Base-by-base conservation (phyloP, 2,888 invertebrate species). In the Leptodirus hochenwartii region DNA sequence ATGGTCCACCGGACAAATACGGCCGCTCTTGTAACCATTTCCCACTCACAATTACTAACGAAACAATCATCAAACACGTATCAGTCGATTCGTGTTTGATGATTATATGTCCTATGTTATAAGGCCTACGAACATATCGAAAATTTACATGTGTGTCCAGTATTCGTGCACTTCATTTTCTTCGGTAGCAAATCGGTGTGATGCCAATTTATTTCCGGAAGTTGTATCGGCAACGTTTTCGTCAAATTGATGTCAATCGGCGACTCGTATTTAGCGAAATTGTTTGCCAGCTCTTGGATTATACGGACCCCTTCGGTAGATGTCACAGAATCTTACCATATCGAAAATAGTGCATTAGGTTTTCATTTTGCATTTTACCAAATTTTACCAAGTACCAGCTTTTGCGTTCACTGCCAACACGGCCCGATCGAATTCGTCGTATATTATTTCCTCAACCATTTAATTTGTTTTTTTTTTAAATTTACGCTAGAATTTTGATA, bases 101-200 rank as follows among this genome's bases (percentile, higher is more conserved):
- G 20, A 20, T 8, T 8, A 20, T 20, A 6, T 8, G 6, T 8
- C 6, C 6, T 8, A 29, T 22, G 4, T 3, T 3, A 5, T 22
- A 8, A n/a, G 6, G 13, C 17, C 16, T 5, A 5, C 15, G 17
- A 17, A 10, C 4, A 10, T 10, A 17, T 17, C 5, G n/a, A 12
- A 27, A n/a, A 34, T 51, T 53, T 45, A 73, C 73, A 53, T 23
- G 71, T 72, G 35, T 63, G 63, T 30, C 74, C 74, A n/a, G 69
- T 70, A 39, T 75, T 76, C 0, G 66, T 66, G 11, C 75, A 34
- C 46, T 72, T 73, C 36, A 72, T 51, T 47, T 69, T 70, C 41
- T 66, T 66, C 1, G 74, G 72, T 25, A 51, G 53, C 2, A 62
- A 46, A 17, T 70, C 63, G 35, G 66, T 64, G 44, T 71, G 64